These are phyloP conservation scores for Catharus minimus DNA, from an alignment of 2,113 vertebrate species.

Conservation along the genomic window DNA sequence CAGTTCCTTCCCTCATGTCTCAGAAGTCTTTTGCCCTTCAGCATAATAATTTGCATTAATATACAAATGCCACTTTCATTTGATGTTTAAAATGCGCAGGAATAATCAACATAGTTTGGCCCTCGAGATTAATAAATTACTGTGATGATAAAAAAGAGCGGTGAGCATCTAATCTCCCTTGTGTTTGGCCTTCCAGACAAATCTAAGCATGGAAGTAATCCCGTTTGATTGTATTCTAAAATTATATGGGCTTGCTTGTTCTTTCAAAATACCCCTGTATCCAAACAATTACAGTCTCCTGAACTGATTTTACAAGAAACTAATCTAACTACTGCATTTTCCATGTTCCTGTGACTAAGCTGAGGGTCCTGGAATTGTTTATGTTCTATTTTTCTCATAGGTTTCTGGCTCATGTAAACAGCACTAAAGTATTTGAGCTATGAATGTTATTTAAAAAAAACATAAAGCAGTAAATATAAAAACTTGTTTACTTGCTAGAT, in stretches of 20 bases:
- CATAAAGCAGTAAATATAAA: background rate
- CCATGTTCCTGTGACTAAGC: background rate
- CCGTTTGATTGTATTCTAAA: background rate
- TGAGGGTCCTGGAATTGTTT: background rate
- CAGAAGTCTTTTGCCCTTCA: background rate
- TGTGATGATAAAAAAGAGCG: background rate
- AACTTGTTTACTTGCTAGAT: background rate
- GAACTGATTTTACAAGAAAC: background rate
- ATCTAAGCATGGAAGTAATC: conserved; percentile 33
- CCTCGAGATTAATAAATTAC: background rate
- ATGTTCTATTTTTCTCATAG: background rate
- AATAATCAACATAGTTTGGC: background rate
- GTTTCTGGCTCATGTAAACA: background rate
- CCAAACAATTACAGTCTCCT: background rate
- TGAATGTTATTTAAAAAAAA: background rate
- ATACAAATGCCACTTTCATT: background rate
- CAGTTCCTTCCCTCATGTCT: background rate
- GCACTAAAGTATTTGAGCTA: background rate
- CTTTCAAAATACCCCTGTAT: background rate
- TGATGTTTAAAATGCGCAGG: background rate
- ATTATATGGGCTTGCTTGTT: background rate
- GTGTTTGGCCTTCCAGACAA: conserved; percentile 25
- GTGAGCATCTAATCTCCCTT: background rate
- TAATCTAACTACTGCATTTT: background rate
- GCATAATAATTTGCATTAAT: background rate